Base-by-base conservation (phyloP, 2,797 vertebrate genomes). In the Diglossa cyanea region DNA sequence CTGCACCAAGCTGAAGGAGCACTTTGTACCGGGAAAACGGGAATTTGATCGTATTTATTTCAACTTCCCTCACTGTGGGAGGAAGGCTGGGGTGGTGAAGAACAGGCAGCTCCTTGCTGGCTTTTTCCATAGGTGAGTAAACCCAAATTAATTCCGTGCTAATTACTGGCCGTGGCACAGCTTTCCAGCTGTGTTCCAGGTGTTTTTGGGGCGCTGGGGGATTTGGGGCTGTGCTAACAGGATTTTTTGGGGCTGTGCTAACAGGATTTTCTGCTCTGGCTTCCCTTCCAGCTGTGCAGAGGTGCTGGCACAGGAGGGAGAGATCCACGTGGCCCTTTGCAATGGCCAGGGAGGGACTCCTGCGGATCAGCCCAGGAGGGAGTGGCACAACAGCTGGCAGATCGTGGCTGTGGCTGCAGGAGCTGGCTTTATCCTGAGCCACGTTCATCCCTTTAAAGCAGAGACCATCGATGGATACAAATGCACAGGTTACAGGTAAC, bases 371-470 rank as follows among this genome's bases (percentile, higher is more conserved):
- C 99, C 98, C 2, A 96, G 93, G 95, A 98, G 99, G 92, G 99
- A 99, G 86, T 99, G 99, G 99, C 99, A 99, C 96, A 99, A 99
- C 98, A 99, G 99, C 96, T 99, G 99, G 99, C 99, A 99, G 96
- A 98, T 98, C 31, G 98, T 98, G 85, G 98, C 99, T 44, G 98
- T 99, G 99, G 99, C 99, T 77, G 98, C 99, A 4, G 98, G 97
- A 50, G 99, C 99, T 3, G 98, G 98, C 3, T 98, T 99, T 25
- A 96, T 99, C 97, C 96, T 99, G 57, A 98, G 97, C 61, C 66
- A 98, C 1, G 94, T 99, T 67, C 97, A 63, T 67, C 98, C 98
- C 18, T 99, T 99, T 85, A 95, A 96, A 72, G 96, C 85, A 90
- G 98, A 98, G 61, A 94, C 95, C 3, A 35, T 96, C 67, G 18